Base-by-base conservation (phyloP, 2,797 vertebrate genomes). In the Urocyon cinereoargenteus region DNA sequence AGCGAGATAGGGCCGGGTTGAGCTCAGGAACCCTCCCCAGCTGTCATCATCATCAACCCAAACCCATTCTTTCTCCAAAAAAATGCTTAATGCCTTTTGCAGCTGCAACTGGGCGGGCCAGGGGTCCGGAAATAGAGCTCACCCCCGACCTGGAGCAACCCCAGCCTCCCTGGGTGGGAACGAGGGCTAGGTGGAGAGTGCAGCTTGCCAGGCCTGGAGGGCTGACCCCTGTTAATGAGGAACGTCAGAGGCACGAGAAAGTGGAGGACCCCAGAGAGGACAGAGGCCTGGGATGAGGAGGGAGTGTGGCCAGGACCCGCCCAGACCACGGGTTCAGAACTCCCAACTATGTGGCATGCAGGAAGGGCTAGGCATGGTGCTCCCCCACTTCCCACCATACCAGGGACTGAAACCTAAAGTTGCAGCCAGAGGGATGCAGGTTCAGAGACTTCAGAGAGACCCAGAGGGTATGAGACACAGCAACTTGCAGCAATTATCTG, bases 61-160 rank as follows among this genome's bases (percentile, higher is more conserved):
- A 85, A 59, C 68, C 94, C 92, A 91, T 97, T 93, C 92, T 97
- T 95, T 78, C 92, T 88, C 77, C 19, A 24, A 86, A 81, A 90
- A 87, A 90, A n/a, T 9, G 62, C 72, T 81, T 92, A 96, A 98
- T 85, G 94, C 84, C 68, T 96, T 98, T 88, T 87, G 72, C 97
- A 98, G 98, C 96, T 98, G 97, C 94, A 96, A 83, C 70, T 96
- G 95, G 95, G 96, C 0, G 88, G 94, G 91, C 78, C 91, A 96
- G 95, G 96, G 95, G 94, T 96, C 94, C 57, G 45, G 96, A 98
- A 97, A 97, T 45, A 28, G 72, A 89, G 92, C 26, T 97, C 90
- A 90, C 92, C 94, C 90, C 94, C 8, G 61, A 96, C 97, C 96
- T 55, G 18, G 18, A 86, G 94, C 64, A 72, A 86, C 84, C 90